Base-by-base conservation (phyloP, 2,888 invertebrate species). In the Eristalinus sepulchralis region DNA sequence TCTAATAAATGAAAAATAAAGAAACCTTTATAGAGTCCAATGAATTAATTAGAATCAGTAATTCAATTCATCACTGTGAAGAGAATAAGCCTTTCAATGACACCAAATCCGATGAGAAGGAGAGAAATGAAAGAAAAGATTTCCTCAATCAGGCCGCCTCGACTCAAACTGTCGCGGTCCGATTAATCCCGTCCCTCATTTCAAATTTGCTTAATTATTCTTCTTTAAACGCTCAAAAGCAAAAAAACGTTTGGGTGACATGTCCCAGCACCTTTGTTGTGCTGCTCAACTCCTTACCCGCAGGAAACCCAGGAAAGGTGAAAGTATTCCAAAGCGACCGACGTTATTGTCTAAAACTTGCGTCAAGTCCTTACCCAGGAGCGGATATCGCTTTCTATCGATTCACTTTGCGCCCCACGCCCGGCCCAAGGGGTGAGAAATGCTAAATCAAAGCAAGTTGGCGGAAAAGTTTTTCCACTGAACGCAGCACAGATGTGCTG, bases 381-480 rank as follows among this genome's bases (percentile, higher is more conserved):
- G 67, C 59, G 39, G 39, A 24, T 39, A 57, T 64, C 36, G 17
- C 22, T 8, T 31, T 36, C 13, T 47, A 17, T 62, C 33, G 13
- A 27, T 39, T 34, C 17, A 20, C 62, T 62, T 33, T 6, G 11
- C 53, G 22, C 53, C 24, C 47, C 22, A 11, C 0, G 22, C 11
- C 5, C 47, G n/a, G n/a, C 5, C 55, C 22, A 20, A 8, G n/a
- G 33, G 13, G 13, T 17, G 20, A 27, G 36, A 31, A 57, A 27
- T 53, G 33, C 6, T 53, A 67, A 76, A 67, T 67, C 76, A 76
- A 76, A 60, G 13, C 47, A 59, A 39, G 36, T 66, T 20, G 57
- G 20, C 22, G 31, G 22, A 67, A 53, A 67, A 67, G 17, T 66
- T 66, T n/a, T 59, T 59, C 39, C 64, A 33, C 39, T 33, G 24